Evolutionary conservation across 2,888 invertebrate genomes (phyloP).

Genomic region (Drosophila cracens): DNA sequence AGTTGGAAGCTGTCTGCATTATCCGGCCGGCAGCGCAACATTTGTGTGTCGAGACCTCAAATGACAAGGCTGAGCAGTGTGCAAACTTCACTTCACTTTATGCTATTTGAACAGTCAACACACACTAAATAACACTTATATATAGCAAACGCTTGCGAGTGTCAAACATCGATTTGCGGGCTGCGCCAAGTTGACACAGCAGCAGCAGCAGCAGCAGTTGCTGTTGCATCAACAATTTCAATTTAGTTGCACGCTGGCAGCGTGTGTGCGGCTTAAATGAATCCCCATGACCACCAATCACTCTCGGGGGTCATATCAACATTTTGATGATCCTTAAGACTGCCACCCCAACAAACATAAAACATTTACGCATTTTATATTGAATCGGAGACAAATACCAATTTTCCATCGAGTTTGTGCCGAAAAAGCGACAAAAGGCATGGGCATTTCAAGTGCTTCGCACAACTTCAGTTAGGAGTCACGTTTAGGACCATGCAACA

Average conservation of each 20-base stretch:
- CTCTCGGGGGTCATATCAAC: constrained; percentile 23
- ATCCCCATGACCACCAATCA: constrained; percentile 54
- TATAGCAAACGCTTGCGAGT: constrained; percentile 6
- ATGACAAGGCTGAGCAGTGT: not conserved
- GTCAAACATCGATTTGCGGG: constrained; percentile 37
- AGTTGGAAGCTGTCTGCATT: constrained; percentile 20
- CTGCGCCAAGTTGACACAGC: constrained; percentile 8
- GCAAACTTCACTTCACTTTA: constrained; percentile 4
- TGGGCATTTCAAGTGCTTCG: constrained; percentile 5
- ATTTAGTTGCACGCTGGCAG: constrained; percentile 59
- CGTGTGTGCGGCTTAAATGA: constrained; percentile 49
- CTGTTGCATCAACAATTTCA: constrained; percentile 50
- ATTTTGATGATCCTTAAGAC: constrained; percentile 27
- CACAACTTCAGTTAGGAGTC: constrained; percentile 17
- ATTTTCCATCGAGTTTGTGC: constrained; percentile 40
- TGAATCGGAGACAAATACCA: constrained; percentile 13
- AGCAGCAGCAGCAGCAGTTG: not conserved
- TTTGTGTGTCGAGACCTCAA: constrained; percentile 33
- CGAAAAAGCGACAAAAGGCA: not conserved
- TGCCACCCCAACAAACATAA: constrained; percentile 26
- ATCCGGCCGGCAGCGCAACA: constrained; percentile 37
- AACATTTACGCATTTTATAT: constrained; percentile 50
- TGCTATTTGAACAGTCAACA: not conserved
- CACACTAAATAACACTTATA: constrained; percentile 11
- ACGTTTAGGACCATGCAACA: constrained; percentile 10